Percentiles rank a stretch among this genome's conserved stretches.
Conservation (phyloP, 2,113 vertebrate genomes). For the Pachycephala philippinensis region DNA sequence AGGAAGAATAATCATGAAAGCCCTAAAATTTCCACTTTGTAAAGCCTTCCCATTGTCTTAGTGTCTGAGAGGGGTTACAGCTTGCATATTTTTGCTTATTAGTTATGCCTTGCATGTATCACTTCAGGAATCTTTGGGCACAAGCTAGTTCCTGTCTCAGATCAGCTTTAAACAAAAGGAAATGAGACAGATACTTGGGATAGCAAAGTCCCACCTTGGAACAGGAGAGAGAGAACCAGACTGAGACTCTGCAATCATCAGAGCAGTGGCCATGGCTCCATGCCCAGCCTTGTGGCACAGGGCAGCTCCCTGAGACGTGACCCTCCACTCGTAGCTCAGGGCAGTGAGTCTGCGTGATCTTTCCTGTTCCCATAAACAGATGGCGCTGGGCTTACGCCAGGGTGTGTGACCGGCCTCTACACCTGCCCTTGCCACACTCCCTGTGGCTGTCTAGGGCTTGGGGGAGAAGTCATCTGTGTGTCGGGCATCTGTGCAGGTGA, state of each 20-base stretch:
- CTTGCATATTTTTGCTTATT: neutral
- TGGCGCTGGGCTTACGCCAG: neutral
- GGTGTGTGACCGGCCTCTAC: fast-evolving
- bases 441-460: neutral
- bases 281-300: neutral
- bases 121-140: neutral
- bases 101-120: neutral
- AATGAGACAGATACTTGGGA: neutral
- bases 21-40: neutral
- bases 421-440: neutral
- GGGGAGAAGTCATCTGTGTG: neutral
- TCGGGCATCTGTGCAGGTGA: neutral
- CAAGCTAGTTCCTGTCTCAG: neutral
- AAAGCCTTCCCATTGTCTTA: neutral
- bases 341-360: neutral
- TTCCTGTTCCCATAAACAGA: neutral
- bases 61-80: neutral
- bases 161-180: neutral
- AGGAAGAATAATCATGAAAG: neutral
- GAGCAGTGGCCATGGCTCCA: neutral
- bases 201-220: neutral
- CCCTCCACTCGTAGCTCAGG: neutral
- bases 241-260: neutral
- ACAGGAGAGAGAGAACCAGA: neutral
- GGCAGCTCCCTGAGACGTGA: conserved; percentile 20